Conservation (phyloP, 2,888 invertebrate genomes). For the Heterodera filipjevi region DNA sequence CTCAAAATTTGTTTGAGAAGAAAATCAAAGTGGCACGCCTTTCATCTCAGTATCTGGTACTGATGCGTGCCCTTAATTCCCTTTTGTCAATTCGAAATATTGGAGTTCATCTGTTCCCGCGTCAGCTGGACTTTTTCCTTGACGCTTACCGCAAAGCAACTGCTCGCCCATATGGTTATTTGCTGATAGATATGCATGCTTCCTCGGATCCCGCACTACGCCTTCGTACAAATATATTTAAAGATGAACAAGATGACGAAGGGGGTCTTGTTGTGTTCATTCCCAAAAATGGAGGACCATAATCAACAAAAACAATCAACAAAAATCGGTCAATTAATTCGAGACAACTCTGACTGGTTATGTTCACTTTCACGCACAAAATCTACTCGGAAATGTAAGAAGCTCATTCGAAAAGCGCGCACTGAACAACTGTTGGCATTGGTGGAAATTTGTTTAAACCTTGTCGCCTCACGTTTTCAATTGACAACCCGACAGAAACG, state of each 20-base stretch:
- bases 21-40: conserved; percentile 33
- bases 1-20: conserved; percentile 38
- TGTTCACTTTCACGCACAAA: too few relatives aligned
- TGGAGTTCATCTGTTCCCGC: conserved; percentile 33
- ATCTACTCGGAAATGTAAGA: too few relatives aligned
- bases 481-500: too few relatives aligned
- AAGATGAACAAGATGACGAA: conserved; percentile 20
- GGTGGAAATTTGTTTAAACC: too few relatives aligned
- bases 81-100: conserved; percentile 25
- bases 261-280: conserved; percentile 6
- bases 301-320: too few relatives aligned
- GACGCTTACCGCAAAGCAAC: conserved; percentile 14
- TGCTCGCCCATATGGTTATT: conserved; percentile 31
- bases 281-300: not conserved
- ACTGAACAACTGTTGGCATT: too few relatives aligned
- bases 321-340: too few relatives aligned
- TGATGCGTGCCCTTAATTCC: conserved; percentile 32
- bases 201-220: conserved; percentile 21
- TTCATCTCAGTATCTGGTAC: conserved; percentile 37
- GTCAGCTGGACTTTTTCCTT: conserved; percentile 23
- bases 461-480: too few relatives aligned
- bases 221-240: conserved; percentile 33
- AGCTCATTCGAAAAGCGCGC: too few relatives aligned
- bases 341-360: too few relatives aligned
- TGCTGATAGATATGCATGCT: conserved; percentile 36